Evolutionary conservation across 1,140 invertebrate species (phyloP), one percentile per base, ranked within the genome.

Genomic region (Ctenoplectra terminalis): DNA sequence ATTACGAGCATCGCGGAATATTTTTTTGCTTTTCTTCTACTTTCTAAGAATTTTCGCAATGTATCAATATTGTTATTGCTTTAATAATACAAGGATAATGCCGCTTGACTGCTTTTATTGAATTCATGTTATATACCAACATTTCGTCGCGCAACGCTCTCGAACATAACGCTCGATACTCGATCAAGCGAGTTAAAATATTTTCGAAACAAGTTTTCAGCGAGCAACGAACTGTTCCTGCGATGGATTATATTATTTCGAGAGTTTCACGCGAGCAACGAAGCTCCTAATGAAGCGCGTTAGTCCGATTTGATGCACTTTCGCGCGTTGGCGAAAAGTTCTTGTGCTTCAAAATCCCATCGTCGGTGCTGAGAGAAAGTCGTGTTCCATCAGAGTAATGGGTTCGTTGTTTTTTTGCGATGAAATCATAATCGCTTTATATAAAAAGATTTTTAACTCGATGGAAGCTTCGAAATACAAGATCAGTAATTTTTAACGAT

Each of bases 281-380:
- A 20, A 40, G n/a, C 20, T 43, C 11, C 9, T 31, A 34, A 77
- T 69, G 75, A 37, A 69, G 20, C 75, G 75, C 60, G 52, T 31
- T 17, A 20, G 23, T 26, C 26, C 40, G 23, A 78, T 78, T 70
- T 23, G 76, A 71, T 29, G 64, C 76, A 78, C 76, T 78, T 78
- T 78, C 75, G 66, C 66, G 50, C 11, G 46, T 17, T 34, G 29
- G 29, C 26, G 37, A 26, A 52, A 75, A 48, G 43, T 37, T 48
- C 11, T 13, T n/a, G 2, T 3, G 52, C 20, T 31, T 43, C 17
- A 37, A 8, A 48, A 74, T 74, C 56, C 37, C 29, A 29, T 34
- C 29, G 29, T 29, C 60, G 11, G 11, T 17, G 13, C 61, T 34
- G 11, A 56, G 66, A 48, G 67, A 78, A 78, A 78, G 66, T 78